Evolutionary conservation across 2,797 vertebrate species (phyloP).

Genomic region (Miichthys miiuy): DNA sequence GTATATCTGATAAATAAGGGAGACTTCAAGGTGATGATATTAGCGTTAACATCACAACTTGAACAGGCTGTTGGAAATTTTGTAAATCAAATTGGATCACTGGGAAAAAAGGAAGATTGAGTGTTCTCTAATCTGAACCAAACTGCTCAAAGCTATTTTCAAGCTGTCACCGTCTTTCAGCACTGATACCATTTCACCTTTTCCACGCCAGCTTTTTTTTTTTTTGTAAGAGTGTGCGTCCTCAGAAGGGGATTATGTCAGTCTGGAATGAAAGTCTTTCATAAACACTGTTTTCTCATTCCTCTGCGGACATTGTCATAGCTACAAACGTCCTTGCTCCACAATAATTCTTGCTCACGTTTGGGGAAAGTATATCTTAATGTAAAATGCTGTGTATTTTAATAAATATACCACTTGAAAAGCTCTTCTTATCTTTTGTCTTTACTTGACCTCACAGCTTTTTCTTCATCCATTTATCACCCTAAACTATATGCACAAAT

Average conservation of each 20-base stretch:
- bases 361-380: constrained; percentile 84
- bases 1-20: neutral
- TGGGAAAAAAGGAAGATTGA: constrained; percentile 22
- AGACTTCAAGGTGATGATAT: constrained; percentile 6
- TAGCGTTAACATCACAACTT: constrained; percentile 20
- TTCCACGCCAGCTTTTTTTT: constrained; percentile 44
- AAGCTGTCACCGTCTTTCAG: constrained; percentile 65
- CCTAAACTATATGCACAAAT: constrained; percentile 23
- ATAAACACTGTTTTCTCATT: constrained; percentile 62
- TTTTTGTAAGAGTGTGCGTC: constrained; percentile 20
- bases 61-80: constrained; percentile 41
- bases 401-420: constrained; percentile 82
- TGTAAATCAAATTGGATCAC: constrained; percentile 41
- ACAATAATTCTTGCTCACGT: constrained; percentile 87
- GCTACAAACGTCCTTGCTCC: constrained; percentile 43
- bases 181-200: constrained; percentile 53
- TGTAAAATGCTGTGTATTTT: constrained; percentile 80
- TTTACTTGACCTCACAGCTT: constrained; percentile 41
- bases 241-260: constrained; percentile 39
- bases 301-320: constrained; percentile 54
- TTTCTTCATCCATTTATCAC: constrained; percentile 33
- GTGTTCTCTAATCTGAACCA: constrained; percentile 47
- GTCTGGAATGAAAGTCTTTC: constrained; percentile 49
- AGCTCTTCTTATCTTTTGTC: constrained; percentile 50
- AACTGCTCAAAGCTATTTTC: constrained; percentile 60